These are phyloP conservation scores for Nephrotoma guestfalica DNA, from an alignment of 2,888 invertebrate genomes.

Conservation along the genomic window DNA sequence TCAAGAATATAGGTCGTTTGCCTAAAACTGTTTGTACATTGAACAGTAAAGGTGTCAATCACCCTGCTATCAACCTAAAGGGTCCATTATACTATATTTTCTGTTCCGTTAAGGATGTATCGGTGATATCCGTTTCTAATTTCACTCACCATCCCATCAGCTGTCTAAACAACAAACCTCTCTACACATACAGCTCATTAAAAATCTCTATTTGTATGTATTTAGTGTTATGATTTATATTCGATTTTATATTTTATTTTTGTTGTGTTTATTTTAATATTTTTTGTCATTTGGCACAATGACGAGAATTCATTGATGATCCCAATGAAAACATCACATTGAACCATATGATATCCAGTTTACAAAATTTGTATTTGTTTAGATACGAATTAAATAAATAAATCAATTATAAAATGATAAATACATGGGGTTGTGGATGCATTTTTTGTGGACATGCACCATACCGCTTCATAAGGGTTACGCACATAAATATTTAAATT, in stretches of 20 bases:
- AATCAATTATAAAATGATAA: neutral
- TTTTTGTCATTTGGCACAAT: neutral
- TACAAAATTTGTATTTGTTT: neutral
- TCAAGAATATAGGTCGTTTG: too few species aligned
- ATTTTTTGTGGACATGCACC: neutral
- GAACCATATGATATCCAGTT: neutral
- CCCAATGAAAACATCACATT: neutral
- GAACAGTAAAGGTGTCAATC: neutral
- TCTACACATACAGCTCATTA: neutral
- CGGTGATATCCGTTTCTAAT: neutral
- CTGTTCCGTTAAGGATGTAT: neutral
- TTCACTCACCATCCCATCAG: neutral
- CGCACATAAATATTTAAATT: neutral
- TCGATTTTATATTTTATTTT: neutral
- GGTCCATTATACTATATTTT: neutral
- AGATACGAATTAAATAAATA: neutral
- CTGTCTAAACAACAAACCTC: neutral
- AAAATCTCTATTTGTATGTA: neutral
- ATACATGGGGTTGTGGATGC: neutral
- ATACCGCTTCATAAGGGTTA: neutral
- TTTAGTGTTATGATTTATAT: neutral
- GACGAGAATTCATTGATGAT: neutral
- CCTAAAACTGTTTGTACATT: neutral
- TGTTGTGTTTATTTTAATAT: neutral
- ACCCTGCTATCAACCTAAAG: neutral